Evolutionary conservation across 2,888 invertebrate species (phyloP).

Genomic region (Eristalis tenax): DNA sequence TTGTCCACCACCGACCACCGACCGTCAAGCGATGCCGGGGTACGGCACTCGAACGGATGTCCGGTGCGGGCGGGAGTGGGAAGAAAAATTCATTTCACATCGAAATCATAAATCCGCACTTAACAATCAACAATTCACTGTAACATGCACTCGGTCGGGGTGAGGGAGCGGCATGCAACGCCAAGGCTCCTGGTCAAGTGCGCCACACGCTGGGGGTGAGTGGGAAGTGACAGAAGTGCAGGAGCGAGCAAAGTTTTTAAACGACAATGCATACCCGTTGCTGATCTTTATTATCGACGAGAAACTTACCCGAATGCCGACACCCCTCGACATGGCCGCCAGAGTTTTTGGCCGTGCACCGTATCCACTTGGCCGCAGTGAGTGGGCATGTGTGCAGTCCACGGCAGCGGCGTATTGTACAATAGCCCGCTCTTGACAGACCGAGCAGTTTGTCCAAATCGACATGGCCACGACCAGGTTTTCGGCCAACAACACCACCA

Average conservation of each 20-base stretch:
- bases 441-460: conserved; percentile 51
- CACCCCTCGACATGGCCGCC: background rate
- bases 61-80: background rate
- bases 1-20: conserved; percentile 22
- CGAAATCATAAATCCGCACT: conserved; percentile 73
- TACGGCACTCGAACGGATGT: conserved; percentile 2
- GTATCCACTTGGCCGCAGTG: background rate
- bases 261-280: conserved; percentile 49
- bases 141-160: conserved; percentile 72
- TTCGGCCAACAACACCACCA: background rate
- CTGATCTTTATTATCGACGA: conserved; percentile 59
- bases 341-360: background rate
- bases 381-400: conserved; percentile 18
- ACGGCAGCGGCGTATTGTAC: conserved; percentile 44
- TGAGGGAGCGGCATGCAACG: background rate
- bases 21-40: background rate
- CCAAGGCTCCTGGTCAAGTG: conserved; percentile 59
- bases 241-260: conserved; percentile 52
- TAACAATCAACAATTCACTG: conserved; percentile 74
- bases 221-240: conserved; percentile 21
- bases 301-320: conserved; percentile 51
- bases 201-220: background rate
- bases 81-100: conserved; percentile 62
- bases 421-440: conserved; percentile 52
- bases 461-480: background rate